These are phyloP conservation scores for Scatophagus argus DNA, from an alignment of 2,113 vertebrate genomes.

Conservation along the genomic window DNA sequence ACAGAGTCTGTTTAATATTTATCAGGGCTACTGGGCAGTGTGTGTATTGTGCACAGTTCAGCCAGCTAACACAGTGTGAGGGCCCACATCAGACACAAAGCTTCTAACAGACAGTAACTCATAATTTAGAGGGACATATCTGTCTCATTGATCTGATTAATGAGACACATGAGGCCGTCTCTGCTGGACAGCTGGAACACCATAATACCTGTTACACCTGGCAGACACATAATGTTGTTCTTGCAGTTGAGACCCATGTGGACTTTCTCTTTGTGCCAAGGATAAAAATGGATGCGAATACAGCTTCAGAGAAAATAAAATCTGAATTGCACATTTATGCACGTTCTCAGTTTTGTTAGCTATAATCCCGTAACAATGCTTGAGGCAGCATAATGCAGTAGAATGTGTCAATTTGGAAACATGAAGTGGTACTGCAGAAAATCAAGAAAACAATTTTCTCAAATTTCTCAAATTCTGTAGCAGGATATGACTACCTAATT, in stretches of 20 bases:
- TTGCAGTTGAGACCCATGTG: background rate
- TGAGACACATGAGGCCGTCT: slow-evolving; percentile 4
- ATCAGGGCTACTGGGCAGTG: background rate
- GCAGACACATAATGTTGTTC: background rate
- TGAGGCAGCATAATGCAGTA: background rate
- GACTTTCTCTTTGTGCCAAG: background rate
- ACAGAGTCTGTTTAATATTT: background rate
- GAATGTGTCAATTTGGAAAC: background rate
- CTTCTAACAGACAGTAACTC: slow-evolving; percentile 13
- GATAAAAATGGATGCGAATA: slow-evolving; percentile 5
- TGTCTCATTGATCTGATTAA: slow-evolving; percentile 19
- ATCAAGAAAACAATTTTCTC: background rate
- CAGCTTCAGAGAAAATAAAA: background rate
- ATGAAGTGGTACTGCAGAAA: background rate
- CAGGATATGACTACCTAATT: background rate
- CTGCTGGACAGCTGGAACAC: slow-evolving; percentile 4
- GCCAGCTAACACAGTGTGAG: background rate
- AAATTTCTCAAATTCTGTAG: background rate
- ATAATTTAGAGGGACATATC: slow-evolving; percentile 17
- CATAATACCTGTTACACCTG: background rate
- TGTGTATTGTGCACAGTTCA: background rate
- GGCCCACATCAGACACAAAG: slow-evolving; percentile 8
- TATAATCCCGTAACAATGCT: background rate
- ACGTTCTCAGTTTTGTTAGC: background rate
- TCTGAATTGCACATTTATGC: background rate